Percentiles rank a stretch among this genome's conserved stretches.
These are phyloP conservation scores for Agrypnus murinus DNA, from an alignment of 2,888 invertebrate species.

Conservation along the genomic window DNA sequence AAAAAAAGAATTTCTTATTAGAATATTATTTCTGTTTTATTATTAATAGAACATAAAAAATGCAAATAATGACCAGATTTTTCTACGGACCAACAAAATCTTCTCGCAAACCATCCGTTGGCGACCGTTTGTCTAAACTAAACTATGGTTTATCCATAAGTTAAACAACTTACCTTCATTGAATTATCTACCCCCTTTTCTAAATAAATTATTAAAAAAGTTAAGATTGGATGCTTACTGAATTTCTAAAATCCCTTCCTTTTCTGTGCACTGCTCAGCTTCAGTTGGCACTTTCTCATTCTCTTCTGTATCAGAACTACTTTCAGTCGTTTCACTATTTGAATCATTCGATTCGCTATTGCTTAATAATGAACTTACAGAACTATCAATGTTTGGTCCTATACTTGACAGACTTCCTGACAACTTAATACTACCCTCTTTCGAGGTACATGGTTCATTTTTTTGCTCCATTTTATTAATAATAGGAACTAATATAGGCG, in stretches of 20 bases:
- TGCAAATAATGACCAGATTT: too few relatives aligned
- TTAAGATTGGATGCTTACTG: constrained; percentile 20
- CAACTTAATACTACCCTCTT: constrained; percentile 56
- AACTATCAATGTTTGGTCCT: constrained; percentile 80
- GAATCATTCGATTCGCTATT: constrained; percentile 50
- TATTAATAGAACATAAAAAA: too few relatives aligned
- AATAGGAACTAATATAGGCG: constrained; percentile 82
- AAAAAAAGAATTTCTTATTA: too few relatives aligned
- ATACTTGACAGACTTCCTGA: constrained; percentile 82
- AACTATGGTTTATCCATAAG: too few relatives aligned
- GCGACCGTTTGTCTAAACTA: too few relatives aligned
- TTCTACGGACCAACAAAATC: too few relatives aligned
- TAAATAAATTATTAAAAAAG: too few relatives aligned
- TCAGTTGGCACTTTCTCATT: constrained; percentile 28
- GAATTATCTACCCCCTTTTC: too few relatives aligned
- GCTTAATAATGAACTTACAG: constrained; percentile 68
- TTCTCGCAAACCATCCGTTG: too few relatives aligned
- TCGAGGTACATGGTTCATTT: constrained; percentile 51
- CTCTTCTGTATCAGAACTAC: constrained; percentile 64
- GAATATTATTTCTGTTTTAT: too few relatives aligned
- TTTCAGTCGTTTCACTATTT: constrained; percentile 46
- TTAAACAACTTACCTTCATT: too few relatives aligned
- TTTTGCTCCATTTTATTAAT: constrained; percentile 77
- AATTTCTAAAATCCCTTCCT: neutral
- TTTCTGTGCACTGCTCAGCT: neutral